phyloP scores from a whole-genome alignment of 2,113 vertebrate species.

The Egretta garzetta region DNA sequence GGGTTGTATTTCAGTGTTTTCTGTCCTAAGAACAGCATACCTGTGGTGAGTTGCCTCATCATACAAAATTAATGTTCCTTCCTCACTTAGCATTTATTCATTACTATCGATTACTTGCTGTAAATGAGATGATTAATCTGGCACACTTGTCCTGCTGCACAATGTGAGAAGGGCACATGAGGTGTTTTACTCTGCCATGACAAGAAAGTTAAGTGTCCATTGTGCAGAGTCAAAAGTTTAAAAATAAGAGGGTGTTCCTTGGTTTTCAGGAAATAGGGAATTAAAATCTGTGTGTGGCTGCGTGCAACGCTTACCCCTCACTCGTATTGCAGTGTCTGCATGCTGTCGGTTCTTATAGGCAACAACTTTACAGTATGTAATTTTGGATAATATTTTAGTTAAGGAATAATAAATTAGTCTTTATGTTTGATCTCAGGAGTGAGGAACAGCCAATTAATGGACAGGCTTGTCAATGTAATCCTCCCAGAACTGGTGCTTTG shows the following conservation, averaged over 20 bases:
- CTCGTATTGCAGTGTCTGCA: background rate
- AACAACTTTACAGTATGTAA: background rate
- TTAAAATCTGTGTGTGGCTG: background rate
- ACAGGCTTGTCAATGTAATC: background rate
- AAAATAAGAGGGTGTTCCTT: rapidly evolving
- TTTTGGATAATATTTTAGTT: background rate
- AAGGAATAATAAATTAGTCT: background rate
- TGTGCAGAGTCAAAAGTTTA: background rate
- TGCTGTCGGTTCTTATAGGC: background rate
- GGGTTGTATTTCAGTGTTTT: rapidly evolving
- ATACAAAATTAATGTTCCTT: rapidly evolving
- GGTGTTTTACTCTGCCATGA: background rate
- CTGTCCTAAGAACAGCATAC: background rate
- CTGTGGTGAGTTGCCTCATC: rapidly evolving
- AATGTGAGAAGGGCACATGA: background rate
- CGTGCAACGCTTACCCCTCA: rapidly evolving
- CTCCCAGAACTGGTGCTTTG: background rate
- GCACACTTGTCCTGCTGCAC: background rate
- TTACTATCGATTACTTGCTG: background rate
- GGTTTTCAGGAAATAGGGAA: background rate
- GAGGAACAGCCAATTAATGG: background rate
- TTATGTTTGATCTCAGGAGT: background rate
- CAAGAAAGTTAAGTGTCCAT: background rate
- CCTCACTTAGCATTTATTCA: rapidly evolving
- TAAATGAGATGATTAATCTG: background rate